These are phyloP conservation scores for Condylura cristata DNA, from an alignment of 2,113 vertebrate genomes.

Conservation along the genomic window DNA sequence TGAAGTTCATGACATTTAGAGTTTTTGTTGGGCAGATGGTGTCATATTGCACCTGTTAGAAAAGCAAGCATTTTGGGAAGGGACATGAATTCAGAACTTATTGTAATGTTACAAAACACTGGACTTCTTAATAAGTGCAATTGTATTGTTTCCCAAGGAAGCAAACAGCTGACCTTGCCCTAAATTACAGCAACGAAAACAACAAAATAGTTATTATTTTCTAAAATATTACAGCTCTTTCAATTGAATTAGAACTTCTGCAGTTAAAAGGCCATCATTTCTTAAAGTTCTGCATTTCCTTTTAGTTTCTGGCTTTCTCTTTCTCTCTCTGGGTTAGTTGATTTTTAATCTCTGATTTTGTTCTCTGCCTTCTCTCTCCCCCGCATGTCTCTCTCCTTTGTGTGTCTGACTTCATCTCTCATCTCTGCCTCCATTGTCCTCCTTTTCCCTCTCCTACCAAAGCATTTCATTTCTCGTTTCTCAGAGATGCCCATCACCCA, in stretches of 20 bases:
- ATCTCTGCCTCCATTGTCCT: background rate
- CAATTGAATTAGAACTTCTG: background rate
- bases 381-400: background rate
- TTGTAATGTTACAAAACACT: slow-evolving; percentile 63
- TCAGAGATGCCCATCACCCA: background rate
- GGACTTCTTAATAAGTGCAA: slow-evolving; percentile 56
- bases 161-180: background rate
- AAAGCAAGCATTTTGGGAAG: slow-evolving; percentile 67
- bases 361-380: background rate
- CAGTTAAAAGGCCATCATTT: slow-evolving; percentile 11
- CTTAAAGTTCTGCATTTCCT: background rate
- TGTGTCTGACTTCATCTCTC: background rate
- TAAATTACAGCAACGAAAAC: background rate
- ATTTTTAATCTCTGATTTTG: background rate
- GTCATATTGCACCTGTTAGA: slow-evolving; percentile 72
- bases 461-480: background rate
- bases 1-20: slow-evolving; percentile 72
- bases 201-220: background rate
- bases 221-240: background rate
- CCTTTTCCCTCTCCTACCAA: background rate
- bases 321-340: background rate
- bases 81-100: slow-evolving; percentile 73
- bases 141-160: slow-evolving; percentile 27
- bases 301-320: slow-evolving; percentile 24
- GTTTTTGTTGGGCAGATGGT: slow-evolving; percentile 73